Evolutionary conservation across 2,888 invertebrate species (phyloP).

Genomic region (Pantelozetes paolii): DNA sequence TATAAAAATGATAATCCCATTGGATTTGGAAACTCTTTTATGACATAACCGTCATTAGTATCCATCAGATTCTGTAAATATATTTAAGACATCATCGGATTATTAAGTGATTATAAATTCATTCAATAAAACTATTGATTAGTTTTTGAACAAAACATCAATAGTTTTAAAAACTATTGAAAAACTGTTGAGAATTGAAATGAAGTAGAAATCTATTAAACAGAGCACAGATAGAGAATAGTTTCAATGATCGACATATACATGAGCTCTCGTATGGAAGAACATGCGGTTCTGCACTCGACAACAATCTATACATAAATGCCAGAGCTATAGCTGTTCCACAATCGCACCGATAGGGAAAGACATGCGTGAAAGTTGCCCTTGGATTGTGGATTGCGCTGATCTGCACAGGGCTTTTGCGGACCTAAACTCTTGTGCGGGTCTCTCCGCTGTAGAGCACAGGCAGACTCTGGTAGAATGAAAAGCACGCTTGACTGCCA

Average conservation of each 20-base stretch:
- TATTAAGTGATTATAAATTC: not conserved
- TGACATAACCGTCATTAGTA: slow-evolving; percentile 3
- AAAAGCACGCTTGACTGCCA: slow-evolving; percentile 29
- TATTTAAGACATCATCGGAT: not conserved
- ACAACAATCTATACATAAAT: slow-evolving; percentile 2
- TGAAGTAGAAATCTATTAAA: not conserved
- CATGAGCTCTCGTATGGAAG: not conserved
- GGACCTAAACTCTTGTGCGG: not conserved
- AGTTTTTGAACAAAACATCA: not conserved
- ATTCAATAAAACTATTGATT: not conserved
- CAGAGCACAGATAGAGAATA: slow-evolving; percentile 16
- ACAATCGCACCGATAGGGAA: slow-evolving; percentile 11
- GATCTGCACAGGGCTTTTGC: slow-evolving; percentile 5
- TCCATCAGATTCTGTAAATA: slow-evolving; percentile 22
- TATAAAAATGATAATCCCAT: not conserved
- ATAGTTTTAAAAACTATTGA: not conserved
- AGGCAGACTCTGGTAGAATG: not conserved
- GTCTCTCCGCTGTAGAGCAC: not conserved
- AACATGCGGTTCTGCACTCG: slow-evolving; percentile 28
- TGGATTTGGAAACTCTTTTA: not conserved
- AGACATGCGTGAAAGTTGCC: slow-evolving; percentile 31
- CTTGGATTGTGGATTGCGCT: slow-evolving; percentile 23
- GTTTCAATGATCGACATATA: not conserved
- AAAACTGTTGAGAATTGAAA: not conserved
- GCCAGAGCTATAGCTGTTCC: slow-evolving; percentile 9